Evolutionary conservation across 2,113 vertebrate species (phyloP).

Genomic region (Grus americana): DNA sequence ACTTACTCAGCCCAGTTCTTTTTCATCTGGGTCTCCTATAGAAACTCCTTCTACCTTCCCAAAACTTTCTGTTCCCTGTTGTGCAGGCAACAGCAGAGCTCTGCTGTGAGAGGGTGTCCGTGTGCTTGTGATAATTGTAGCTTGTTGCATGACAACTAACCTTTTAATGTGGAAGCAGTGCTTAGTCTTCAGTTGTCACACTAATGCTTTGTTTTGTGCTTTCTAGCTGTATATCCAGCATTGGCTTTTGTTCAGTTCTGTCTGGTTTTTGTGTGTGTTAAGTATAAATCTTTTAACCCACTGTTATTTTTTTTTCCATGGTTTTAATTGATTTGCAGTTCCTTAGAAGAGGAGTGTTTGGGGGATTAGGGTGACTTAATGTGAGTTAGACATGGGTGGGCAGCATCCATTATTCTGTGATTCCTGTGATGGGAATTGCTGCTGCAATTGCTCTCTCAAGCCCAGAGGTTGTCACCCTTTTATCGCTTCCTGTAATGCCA

Average conservation of each 20-base stretch:
- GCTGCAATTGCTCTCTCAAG: not conserved
- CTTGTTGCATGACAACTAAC: conserved; percentile 63
- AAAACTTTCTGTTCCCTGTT: conserved; percentile 29
- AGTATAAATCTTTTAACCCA: conserved; percentile 61
- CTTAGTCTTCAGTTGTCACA: conserved; percentile 42
- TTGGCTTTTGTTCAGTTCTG: conserved; percentile 61
- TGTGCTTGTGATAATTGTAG: conserved; percentile 31
- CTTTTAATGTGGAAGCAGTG: conserved; percentile 37
- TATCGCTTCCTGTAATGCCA: not conserved
- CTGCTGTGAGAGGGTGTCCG: not conserved
- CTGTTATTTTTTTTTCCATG: conserved; percentile 19
- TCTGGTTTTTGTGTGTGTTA: conserved; percentile 43
- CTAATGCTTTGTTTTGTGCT: conserved; percentile 68
- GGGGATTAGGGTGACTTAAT: conserved; percentile 50
- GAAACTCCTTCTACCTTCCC: conserved; percentile 27
- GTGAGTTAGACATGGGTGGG: conserved; percentile 35
- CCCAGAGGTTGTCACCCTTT: conserved; percentile 15
- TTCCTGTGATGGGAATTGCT: conserved; percentile 12
- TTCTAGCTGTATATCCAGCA: conserved; percentile 47
- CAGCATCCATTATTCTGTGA: conserved; percentile 4
- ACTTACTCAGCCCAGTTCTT: not conserved
- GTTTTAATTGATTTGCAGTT: conserved; percentile 61
- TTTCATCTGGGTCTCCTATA: not conserved
- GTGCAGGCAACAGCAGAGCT: conserved; percentile 25
- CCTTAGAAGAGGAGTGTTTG: conserved; percentile 39